Percentiles rank a stretch among this genome's conserved stretches.
phyloP scores from a whole-genome alignment of 2,888 invertebrate species.

The Oxytorus armatus region DNA sequence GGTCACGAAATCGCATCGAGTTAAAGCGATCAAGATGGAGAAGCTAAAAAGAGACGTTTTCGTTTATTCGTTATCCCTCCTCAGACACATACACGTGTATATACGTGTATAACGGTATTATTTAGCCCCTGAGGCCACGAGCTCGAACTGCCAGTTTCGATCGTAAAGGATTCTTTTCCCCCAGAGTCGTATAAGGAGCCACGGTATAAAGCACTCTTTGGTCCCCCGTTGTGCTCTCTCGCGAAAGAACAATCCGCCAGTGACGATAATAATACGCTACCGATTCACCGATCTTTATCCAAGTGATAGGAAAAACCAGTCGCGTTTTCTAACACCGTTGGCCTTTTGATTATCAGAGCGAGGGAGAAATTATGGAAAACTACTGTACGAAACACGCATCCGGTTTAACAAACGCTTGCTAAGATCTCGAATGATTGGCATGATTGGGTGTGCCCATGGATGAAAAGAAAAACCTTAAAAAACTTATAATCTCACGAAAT shows the following conservation, averaged over 20 bases:
- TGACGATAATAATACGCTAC: conserved; percentile 37
- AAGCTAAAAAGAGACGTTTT: conserved; percentile 81
- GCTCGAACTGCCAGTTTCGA: conserved; percentile 70
- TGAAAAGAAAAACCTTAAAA: too few relatives aligned
- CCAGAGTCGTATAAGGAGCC: conserved; percentile 64
- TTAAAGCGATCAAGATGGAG: conserved; percentile 83
- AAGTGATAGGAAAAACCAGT: conserved; percentile 6
- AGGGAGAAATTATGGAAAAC: too few relatives aligned
- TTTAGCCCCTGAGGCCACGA: conserved; percentile 63
- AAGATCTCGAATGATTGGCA: not conserved
- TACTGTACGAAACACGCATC: not conserved
- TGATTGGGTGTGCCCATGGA: too few relatives aligned
- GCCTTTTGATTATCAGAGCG: not conserved
- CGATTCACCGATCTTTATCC: conserved; percentile 54
- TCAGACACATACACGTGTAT: conserved; percentile 35
- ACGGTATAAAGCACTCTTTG: conserved; percentile 35
- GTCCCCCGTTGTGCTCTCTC: conserved; percentile 30
- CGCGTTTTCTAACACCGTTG: not conserved
- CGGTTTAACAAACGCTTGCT: not conserved
- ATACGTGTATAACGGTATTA: conserved; percentile 55
- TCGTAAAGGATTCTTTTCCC: conserved; percentile 78
- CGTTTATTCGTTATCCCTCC: conserved; percentile 78
- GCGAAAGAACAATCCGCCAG: conserved; percentile 14
- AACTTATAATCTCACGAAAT: too few relatives aligned
- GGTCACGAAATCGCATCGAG: conserved; percentile 77